Evolutionary conservation across 2,113 vertebrate genomes (phyloP).

Genomic region (Rhea pennata): DNA sequence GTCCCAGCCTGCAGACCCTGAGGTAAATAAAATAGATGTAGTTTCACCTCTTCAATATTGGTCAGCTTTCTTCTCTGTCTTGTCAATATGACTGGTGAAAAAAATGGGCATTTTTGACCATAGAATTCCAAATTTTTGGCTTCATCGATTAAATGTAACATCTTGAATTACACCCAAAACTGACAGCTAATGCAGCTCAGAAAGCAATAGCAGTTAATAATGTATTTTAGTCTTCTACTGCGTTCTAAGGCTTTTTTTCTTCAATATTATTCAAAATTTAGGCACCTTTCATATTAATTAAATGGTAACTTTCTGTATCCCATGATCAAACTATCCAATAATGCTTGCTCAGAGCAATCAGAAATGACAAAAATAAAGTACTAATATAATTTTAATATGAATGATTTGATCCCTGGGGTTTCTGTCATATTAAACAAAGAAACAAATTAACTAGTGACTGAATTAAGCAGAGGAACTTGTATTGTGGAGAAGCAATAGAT

Average conservation of each 20-base stretch:
- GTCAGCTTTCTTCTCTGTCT: fast-evolving
- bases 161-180: constrained; percentile 21
- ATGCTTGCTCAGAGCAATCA: constrained; percentile 62
- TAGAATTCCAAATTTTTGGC: background rate
- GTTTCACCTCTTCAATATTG: background rate
- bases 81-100: background rate
- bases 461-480: constrained; percentile 67
- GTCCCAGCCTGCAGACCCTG: background rate
- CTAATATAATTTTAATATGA: constrained; percentile 71
- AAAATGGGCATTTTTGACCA: background rate
- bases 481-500: constrained; percentile 44
- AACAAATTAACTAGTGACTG: constrained; percentile 67
- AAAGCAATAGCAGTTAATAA: constrained; percentile 50
- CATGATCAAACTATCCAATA: constrained; percentile 62
- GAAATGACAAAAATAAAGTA: constrained; percentile 69
- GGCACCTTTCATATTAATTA: constrained; percentile 69
- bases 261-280: constrained; percentile 66
- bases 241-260: constrained; percentile 49
- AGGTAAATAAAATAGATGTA: background rate
- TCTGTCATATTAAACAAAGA: constrained; percentile 73
- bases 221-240: constrained; percentile 16
- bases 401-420: constrained; percentile 68
- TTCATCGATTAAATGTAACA: background rate
- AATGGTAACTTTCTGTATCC: constrained; percentile 67
- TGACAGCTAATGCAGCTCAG: background rate